A percentile compares a stretch with the other conserved stretches of the same genome.
phyloP scores from a whole-genome alignment of 1,140 invertebrate species.

The Drosophila pectinifera region DNA sequence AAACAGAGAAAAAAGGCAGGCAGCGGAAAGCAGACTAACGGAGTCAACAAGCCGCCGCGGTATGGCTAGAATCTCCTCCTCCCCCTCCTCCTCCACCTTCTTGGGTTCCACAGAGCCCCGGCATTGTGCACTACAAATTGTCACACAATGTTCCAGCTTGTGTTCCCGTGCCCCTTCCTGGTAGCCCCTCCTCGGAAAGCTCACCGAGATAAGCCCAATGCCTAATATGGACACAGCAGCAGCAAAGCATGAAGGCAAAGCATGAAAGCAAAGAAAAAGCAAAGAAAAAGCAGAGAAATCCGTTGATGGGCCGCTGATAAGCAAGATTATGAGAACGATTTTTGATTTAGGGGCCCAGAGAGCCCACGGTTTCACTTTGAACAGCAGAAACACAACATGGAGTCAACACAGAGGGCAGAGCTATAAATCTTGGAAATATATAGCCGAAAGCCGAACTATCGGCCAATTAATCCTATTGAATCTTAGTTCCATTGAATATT shows the following conservation, averaged over 20 bases:
- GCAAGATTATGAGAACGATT: slow-evolving; percentile 35
- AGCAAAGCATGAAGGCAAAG: slow-evolving; percentile 4
- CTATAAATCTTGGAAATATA: slow-evolving; percentile 11
- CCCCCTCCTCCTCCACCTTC: neutral
- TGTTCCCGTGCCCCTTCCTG: neutral
- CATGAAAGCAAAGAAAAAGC: slow-evolving; percentile 20
- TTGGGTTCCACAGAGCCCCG: slow-evolving; percentile 47
- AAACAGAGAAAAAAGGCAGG: slow-evolving; percentile 13
- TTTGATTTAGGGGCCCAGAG: slow-evolving; percentile 28
- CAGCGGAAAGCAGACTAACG: slow-evolving; percentile 31
- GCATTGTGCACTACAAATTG: slow-evolving; percentile 66
- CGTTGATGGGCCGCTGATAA: slow-evolving; percentile 39
- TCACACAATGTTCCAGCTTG: slow-evolving; percentile 54
- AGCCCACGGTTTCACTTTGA: neutral
- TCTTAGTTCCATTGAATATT: no score
- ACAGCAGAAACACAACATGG: neutral
- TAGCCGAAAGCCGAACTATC: neutral
- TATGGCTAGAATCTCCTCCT: slow-evolving; percentile 1
- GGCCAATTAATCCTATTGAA: neutral
- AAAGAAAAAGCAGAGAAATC: slow-evolving; percentile 21
- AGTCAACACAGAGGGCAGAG: neutral
- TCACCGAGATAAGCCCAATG: slow-evolving; percentile 30
- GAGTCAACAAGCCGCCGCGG: slow-evolving; percentile 27
- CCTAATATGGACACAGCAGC: slow-evolving; percentile 35
- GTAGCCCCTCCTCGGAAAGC: slow-evolving; percentile 6